Base-by-base conservation (phyloP, 2,888 invertebrate species). In the Temnothorax rugatulus region DNA sequence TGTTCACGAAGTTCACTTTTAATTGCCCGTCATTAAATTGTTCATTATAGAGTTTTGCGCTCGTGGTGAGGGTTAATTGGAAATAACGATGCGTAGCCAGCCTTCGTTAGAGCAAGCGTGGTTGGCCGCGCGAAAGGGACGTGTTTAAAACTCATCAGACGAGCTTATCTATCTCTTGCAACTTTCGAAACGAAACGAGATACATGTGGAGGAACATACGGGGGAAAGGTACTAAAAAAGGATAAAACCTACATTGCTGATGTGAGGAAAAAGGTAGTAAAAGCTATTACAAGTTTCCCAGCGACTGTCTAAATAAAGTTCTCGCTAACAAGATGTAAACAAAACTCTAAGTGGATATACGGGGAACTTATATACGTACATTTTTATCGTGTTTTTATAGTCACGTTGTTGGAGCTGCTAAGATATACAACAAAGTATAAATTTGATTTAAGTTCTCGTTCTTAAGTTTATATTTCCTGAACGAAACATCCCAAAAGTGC, bases 21-120 rank as follows among this genome's bases (percentile, higher is more conserved):
- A 79, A 79, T 79, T 71, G 47, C 44, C 59, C 21, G 50, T 47
- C 64, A 34, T 84, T 82, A 82, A 84, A 84, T 68, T 57, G 82
- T 82, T 82, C 47, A 82, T 79, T 47, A 59, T 4, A 29, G 38
- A 69, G 15, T 34, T 34, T 79, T 59, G 69, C 57, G 44, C 57
- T 13, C 8, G 25, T 34, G 57, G 34, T 29, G n/a, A 71, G 15
- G 29, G 47, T 73, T 81, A 81, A 81, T 59, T 81, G 47, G 25
- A 54, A 79, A 79, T 79, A 71, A 79, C 47, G 71, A 50, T 34
- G 59, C 79, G 71, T 71, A 34, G 38, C 34, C 25, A 21, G 11
- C 18, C 34, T 47, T 71, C 47, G 21, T 79, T 79, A 71, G 44
- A 21, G 18, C 59, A 44, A 34, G 29, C 44, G n/a, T 7, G 47